Evolutionary conservation across 2,888 invertebrate genomes (phyloP).

Genomic region (Chromoteleia sp.): DNA sequence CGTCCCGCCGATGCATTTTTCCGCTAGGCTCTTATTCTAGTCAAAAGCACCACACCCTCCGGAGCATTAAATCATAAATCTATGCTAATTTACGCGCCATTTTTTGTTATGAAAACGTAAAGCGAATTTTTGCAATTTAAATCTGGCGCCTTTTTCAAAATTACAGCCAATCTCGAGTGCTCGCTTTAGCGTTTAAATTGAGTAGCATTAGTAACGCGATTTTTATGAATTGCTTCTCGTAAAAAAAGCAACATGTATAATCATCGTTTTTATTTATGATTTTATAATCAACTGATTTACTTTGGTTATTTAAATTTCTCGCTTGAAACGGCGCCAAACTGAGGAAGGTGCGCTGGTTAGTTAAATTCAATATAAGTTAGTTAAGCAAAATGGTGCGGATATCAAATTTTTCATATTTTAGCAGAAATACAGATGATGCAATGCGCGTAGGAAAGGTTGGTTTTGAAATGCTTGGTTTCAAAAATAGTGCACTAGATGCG

Average conservation of each 20-base stretch:
- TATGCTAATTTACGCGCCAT: conserved; percentile 43
- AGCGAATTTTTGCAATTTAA: conserved; percentile 45
- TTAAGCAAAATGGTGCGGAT: too few species aligned
- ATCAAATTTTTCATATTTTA: too few species aligned
- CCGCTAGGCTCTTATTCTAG: conserved; percentile 55
- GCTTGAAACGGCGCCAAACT: too few species aligned
- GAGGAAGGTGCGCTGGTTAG: too few species aligned
- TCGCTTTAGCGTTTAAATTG: background rate
- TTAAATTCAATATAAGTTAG: too few species aligned
- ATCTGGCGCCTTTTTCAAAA: conserved; percentile 37
- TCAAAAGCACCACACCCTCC: conserved; percentile 44
- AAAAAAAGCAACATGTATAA: too few species aligned
- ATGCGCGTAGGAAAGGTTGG: conserved; percentile 15
- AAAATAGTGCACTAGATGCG: conserved; percentile 26
- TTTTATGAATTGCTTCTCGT: too few species aligned
- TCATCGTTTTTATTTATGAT: too few species aligned
- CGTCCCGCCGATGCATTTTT: conserved; percentile 58
- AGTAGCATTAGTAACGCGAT: background rate
- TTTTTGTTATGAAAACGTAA: conserved; percentile 23
- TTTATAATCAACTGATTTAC: too few species aligned
- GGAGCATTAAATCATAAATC: conserved; percentile 57
- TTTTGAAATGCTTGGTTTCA: background rate
- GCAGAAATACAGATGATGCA: background rate
- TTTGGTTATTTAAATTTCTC: too few species aligned
- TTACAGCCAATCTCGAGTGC: background rate